These are phyloP conservation scores for Eustalomyia histrio DNA, from an alignment of 2,888 invertebrate species.

Conservation along the genomic window DNA sequence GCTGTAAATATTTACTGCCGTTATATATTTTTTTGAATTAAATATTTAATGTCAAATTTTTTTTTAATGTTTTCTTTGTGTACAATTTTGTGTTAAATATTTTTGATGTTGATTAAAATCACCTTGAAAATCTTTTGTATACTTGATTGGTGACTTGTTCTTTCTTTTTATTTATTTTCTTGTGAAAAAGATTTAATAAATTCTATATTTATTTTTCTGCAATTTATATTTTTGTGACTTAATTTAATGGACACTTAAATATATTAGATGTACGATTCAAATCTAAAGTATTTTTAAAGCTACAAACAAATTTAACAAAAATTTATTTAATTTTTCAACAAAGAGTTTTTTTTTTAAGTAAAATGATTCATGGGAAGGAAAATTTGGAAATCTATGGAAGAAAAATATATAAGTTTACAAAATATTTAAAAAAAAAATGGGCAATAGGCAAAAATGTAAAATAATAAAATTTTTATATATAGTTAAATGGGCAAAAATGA, in stretches of 20 bases:
- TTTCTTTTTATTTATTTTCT: background rate
- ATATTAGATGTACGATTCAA: background rate
- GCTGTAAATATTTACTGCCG: constrained; percentile 1
- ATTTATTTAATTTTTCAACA: background rate
- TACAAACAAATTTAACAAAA: background rate
- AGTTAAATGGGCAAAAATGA: too few species aligned
- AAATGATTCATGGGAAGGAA: constrained; percentile 6
- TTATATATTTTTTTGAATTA: background rate
- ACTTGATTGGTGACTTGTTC: constrained; percentile 29
- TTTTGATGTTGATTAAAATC: constrained; percentile 25
- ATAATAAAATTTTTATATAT: too few species aligned
- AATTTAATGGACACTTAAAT: background rate
- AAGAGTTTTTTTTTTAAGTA: background rate
- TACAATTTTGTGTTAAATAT: background rate
- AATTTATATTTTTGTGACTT: constrained; percentile 7
- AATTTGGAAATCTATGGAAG: background rate
- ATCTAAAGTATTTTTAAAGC: background rate
- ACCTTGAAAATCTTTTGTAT: constrained; percentile 38
- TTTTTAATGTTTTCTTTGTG: background rate
- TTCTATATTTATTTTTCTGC: constrained; percentile 7
- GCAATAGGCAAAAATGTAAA: too few species aligned
- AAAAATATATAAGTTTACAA: background rate
- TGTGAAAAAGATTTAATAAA: background rate
- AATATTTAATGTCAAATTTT: background rate
- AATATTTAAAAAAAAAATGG: too few species aligned